Evolutionary conservation across 2,113 vertebrate genomes (phyloP).

Genomic region (Sigmodon hispidus): DNA sequence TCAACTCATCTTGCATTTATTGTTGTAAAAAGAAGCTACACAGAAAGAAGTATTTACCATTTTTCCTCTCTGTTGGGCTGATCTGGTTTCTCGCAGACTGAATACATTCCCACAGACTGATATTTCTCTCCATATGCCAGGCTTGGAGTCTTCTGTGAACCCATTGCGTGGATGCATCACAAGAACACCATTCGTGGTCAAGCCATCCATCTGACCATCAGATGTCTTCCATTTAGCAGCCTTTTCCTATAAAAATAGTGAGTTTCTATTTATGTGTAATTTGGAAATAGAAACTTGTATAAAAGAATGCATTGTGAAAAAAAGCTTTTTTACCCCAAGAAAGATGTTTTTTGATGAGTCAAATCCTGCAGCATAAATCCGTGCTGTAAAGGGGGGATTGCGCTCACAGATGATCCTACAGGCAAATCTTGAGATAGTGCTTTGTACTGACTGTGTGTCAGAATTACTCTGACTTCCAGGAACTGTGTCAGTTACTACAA

Average conservation of each 20-base stretch:
- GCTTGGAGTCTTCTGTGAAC: conserved; percentile 97
- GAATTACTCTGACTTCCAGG: conserved; percentile 96
- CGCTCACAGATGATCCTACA: conserved; percentile 99
- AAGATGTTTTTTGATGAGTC: conserved; percentile 99
- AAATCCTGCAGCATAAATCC: conserved; percentile 98
- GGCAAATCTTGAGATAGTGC: conserved; percentile 99
- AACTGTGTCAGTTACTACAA: conserved; percentile 98
- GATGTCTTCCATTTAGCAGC: conserved; percentile 98
- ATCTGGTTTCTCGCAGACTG: conserved; percentile 96
- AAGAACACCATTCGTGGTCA: conserved; percentile 98
- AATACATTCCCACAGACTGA: conserved; percentile 98
- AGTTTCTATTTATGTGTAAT: conserved; percentile 50
- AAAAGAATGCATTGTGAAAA: conserved; percentile 50
- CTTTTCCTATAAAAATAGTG: conserved; percentile 90
- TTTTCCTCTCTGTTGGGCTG: conserved; percentile 97
- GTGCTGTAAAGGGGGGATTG: conserved; percentile 95
- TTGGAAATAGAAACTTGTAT: conserved; percentile 15
- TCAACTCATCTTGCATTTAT: not conserved
- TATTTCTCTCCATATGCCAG: conserved; percentile 98
- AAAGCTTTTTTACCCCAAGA: conserved; percentile 91
- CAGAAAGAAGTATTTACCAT: conserved; percentile 88
- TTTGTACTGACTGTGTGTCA: conserved; percentile 97
- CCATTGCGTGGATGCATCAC: conserved; percentile 98
- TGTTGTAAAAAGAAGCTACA: not conserved
- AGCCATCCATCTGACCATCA: conserved; percentile 97